Conservation (phyloP, 2,113 vertebrate species). For the Galeopterus variegatus region DNA sequence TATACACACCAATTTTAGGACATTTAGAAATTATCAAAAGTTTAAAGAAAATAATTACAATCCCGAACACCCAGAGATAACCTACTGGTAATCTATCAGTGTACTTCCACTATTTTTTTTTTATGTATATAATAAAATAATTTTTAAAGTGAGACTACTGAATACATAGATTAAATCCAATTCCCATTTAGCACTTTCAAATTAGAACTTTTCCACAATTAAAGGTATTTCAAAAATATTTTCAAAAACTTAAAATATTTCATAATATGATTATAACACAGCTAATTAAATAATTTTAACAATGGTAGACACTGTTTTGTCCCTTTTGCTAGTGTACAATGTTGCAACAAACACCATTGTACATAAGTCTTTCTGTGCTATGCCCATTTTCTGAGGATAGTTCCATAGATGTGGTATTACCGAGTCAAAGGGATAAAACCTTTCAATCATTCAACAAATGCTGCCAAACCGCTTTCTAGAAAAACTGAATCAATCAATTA, state of each 20-base stretch:
- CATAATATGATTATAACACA: background rate
- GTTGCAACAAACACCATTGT: background rate
- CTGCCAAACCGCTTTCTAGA: background rate
- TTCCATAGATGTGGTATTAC: background rate
- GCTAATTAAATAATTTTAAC: conserved; percentile 35
- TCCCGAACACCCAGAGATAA: conserved; percentile 50
- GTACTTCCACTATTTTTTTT: conserved; percentile 13
- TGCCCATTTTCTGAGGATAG: background rate
- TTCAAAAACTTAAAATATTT: conserved; percentile 54
- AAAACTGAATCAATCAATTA: conserved; percentile 43
- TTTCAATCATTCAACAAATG: conserved; percentile 19
- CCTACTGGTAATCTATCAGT: background rate
- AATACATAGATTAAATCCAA: conserved; percentile 23
- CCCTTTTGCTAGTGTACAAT: background rate
- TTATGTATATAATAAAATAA: conserved; percentile 1
- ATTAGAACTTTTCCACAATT: background rate
- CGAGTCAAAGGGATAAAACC: background rate
- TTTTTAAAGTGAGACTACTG: conserved; percentile 35
- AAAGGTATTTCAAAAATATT: conserved; percentile 54
- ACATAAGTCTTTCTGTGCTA: background rate
- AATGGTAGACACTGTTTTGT: background rate
- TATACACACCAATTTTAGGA: conserved; percentile 54
- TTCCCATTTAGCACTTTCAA: background rate
- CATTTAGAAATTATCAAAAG: conserved; percentile 60
- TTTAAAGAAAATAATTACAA: conserved; percentile 58